Evolutionary conservation across 2,113 vertebrate species (phyloP).

Genomic region (Colistium nudipinnis): DNA sequence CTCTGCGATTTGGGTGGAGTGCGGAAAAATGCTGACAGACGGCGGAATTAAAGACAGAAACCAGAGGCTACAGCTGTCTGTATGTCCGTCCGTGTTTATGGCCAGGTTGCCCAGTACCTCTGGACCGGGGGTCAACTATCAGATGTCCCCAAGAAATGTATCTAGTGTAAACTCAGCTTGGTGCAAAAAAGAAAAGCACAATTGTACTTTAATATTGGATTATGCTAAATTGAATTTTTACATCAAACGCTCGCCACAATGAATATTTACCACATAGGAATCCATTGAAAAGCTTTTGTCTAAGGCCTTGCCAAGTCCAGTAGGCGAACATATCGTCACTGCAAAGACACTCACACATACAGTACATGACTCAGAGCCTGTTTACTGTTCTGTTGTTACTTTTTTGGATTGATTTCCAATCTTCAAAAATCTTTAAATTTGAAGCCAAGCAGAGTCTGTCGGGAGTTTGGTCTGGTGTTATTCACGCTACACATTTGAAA

Average conservation of each 20-base stretch:
- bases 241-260: slow-evolving; percentile 18
- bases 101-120: slow-evolving; percentile 10
- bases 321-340: neutral
- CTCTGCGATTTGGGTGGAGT: slow-evolving; percentile 35
- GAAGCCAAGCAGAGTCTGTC: neutral
- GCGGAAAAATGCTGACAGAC: slow-evolving; percentile 66
- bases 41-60: slow-evolving; percentile 47
- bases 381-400: slow-evolving; percentile 15
- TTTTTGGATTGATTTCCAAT: neutral
- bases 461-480: slow-evolving; percentile 8
- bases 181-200: neutral
- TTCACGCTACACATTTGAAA: slow-evolving; percentile 19
- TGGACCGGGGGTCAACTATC: slow-evolving; percentile 33
- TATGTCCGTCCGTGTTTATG: slow-evolving; percentile 61
- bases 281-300: neutral
- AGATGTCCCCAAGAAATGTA: neutral
- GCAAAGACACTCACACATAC: neutral
- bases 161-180: neutral
- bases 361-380: slow-evolving; percentile 3
- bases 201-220: slow-evolving; percentile 9
- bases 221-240: slow-evolving; percentile 16
- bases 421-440: neutral
- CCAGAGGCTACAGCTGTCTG: slow-evolving; percentile 58
- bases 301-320: neutral
- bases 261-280: slow-evolving; percentile 1